Base-by-base conservation (phyloP, 2,888 invertebrate species). In the Formica aserva region DNA sequence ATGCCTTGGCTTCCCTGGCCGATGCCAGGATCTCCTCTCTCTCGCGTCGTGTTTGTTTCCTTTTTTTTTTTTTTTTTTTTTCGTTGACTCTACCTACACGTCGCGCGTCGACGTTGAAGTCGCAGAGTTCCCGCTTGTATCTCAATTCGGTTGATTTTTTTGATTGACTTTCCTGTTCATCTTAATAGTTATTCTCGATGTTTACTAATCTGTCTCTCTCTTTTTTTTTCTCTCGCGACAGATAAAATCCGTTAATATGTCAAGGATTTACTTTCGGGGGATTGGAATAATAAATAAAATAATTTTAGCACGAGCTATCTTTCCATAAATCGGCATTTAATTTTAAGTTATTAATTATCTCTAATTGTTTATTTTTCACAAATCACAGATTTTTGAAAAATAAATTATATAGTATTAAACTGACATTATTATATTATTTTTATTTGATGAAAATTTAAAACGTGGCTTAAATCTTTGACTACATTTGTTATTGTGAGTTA, bases 1-100 rank as follows among this genome's bases (percentile, higher is more conserved):
- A 52, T 52, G n/a, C n/a, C 8, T 52, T n/a, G 48, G 6, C 48
- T 18, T 48, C 48, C 1, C 48, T 6, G 48, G 6, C 48, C 18
- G 48, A 48, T 52, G n/a, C 18, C 45, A 45, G 45, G 15, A 60
- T 60, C 15, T 60, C 29, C 15, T 57, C 26, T 26, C 22, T 32
- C 62, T 66, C n/a, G 9, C 41, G 22, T 41, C 38, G 41, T 41
- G 22, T 52, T 57, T 57, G 77, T 67, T 77, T 67, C 22, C 15
- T 26, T 57, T 55, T 29, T 13, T 29, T n/a, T 6, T 77, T 67
- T 29, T 26, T 26, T 57, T 55, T 29, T 18, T 29, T n/a, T 6
- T 52, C 48, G 26, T 26, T n/a, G 55, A 5, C 18, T 48, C 52
- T 22, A 41, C 57, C 55, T 55, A 66, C 66, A 41, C 66, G 35